These are phyloP conservation scores for Philaethria dido DNA, from an alignment of 2,888 invertebrate genomes.

Conservation along the genomic window DNA sequence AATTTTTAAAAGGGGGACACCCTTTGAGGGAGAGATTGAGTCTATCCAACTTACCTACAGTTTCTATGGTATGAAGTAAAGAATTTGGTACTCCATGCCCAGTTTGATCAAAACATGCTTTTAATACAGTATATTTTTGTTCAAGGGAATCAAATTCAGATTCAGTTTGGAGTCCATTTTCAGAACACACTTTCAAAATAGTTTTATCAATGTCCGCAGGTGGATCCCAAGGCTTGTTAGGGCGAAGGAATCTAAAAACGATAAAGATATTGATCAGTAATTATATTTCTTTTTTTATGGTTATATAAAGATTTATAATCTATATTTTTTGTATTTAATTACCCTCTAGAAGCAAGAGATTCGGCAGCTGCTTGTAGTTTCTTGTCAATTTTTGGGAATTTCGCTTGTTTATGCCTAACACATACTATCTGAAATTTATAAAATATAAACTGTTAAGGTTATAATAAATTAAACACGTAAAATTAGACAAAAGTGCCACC, in stretches of 20 bases:
- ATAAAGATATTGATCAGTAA: conserved; percentile 37
- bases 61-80: conserved; percentile 88
- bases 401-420: conserved; percentile 64
- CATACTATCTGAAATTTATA: conserved; percentile 55
- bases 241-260: conserved; percentile 88
- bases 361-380: conserved; percentile 82
- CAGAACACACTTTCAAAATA: conserved; percentile 85
- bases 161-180: conserved; percentile 75
- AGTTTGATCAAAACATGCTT: conserved; percentile 88
- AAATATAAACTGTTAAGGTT: conserved; percentile 10
- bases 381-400: conserved; percentile 72
- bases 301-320: not conserved
- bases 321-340: conserved; percentile 42
- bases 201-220: conserved; percentile 85
- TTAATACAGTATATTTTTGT: conserved; percentile 87
- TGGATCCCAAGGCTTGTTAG: conserved; percentile 89
- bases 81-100: conserved; percentile 93
- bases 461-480: conserved; percentile 9
- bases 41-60: conserved; percentile 82
- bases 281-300: not conserved
- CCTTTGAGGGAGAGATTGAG: too few species aligned
- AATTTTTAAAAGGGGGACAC: too few species aligned
- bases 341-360: conserved; percentile 89
- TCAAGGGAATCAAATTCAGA: conserved; percentile 76
- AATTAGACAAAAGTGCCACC: conserved; percentile 6